Conservation (phyloP, 2,888 invertebrate genomes). For the Drymonia ruficornis region DNA sequence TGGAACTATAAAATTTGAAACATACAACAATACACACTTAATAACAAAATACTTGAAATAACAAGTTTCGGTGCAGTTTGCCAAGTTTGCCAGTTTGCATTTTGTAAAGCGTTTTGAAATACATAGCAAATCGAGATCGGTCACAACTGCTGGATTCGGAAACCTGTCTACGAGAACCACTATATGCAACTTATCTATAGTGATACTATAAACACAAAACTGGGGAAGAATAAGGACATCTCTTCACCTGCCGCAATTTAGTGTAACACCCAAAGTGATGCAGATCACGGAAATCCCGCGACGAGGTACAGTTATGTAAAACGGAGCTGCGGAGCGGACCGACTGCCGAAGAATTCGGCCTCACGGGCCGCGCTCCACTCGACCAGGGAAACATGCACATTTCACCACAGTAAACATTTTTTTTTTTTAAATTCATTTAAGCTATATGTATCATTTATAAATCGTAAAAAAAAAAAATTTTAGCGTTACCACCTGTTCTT, state of each 20-base stretch:
- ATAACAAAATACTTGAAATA: slow-evolving; percentile 13
- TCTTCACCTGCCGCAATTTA: no score
- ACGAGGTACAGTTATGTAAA: slow-evolving; percentile 36
- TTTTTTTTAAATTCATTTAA: no score
- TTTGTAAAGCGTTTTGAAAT: slow-evolving; percentile 22
- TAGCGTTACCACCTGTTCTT: no score
- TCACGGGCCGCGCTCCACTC: slow-evolving; percentile 6
- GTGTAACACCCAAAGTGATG: slow-evolving; percentile 18
- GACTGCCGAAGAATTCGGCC: slow-evolving; percentile 29
- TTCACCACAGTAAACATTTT: no score
- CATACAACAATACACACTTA: no score
- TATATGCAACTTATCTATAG: not conserved
- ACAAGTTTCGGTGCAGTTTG: slow-evolving; percentile 6
- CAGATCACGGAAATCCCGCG: slow-evolving; percentile 22
- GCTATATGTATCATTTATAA: no score
- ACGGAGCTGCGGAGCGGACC: slow-evolving; percentile 21
- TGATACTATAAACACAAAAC: not conserved
- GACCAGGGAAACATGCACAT: not conserved
- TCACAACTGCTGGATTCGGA: slow-evolving; percentile 19
- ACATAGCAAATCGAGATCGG: not conserved
- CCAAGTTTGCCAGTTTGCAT: slow-evolving; percentile 7
- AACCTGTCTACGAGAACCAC: slow-evolving; percentile 6
- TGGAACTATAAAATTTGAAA: not conserved
- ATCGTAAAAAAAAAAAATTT: no score
- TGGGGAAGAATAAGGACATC: no score